Conservation (phyloP, 2,113 vertebrate species). For the Isurus oxyrinchus region DNA sequence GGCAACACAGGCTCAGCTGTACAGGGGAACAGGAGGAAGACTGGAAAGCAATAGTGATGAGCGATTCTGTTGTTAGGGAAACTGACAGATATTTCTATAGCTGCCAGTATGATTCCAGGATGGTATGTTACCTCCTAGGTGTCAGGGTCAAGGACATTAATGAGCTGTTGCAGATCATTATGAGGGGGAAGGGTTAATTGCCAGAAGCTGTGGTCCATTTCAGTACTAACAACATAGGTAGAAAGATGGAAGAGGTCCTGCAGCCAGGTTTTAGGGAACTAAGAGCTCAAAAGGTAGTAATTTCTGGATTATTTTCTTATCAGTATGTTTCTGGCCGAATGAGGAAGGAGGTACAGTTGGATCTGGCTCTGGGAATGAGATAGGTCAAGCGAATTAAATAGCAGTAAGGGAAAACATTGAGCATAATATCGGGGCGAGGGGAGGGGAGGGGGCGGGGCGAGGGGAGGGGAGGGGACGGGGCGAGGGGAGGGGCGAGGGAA, state of each 20-base stretch:
- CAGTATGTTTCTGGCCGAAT: neutral
- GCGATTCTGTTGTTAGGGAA: neutral
- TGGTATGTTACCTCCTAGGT: too few relatives aligned
- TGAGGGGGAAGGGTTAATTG: neutral
- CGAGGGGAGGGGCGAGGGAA: neutral
- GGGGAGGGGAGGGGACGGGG: too few relatives aligned
- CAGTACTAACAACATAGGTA: neutral
- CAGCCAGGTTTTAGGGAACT: neutral
- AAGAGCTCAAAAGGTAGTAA: neutral
- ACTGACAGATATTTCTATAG: neutral
- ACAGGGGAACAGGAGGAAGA: neutral
- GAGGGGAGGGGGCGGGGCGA: fast-evolving
- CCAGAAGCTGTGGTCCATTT: neutral
- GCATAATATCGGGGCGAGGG: too few relatives aligned
- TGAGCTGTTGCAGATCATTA: too few relatives aligned
- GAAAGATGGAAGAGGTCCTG: neutral
- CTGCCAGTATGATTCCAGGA: neutral
- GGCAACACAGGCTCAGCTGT: neutral
- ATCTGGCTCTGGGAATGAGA: neutral
- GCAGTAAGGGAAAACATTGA: too few relatives aligned
- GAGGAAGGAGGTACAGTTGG: neutral
- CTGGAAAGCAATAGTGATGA: neutral
- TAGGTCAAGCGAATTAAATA: neutral
- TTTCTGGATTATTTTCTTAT: neutral
- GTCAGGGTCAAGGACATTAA: too few relatives aligned